phyloP scores from a whole-genome alignment of 2,888 invertebrate genomes.

The Phymatocera aterrima region DNA sequence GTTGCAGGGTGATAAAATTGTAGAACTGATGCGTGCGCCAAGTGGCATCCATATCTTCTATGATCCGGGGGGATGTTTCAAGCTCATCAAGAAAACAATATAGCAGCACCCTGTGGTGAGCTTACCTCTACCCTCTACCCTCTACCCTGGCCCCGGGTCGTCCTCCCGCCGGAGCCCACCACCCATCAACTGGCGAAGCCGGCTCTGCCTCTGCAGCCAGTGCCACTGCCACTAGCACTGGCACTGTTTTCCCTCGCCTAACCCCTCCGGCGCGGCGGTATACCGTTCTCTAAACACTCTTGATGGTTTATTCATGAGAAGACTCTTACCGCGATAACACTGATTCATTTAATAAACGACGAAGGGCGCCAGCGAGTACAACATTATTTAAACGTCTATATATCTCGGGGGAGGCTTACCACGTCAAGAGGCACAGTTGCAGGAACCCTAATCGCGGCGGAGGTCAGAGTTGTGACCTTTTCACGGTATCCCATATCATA shows the following conservation, averaged over 20 bases:
- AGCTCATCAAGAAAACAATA: constrained; percentile 74
- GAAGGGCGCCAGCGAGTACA: constrained; percentile 56
- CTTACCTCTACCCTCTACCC: constrained; percentile 63
- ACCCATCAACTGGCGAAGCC: constrained; percentile 48
- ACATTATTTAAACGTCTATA: constrained; percentile 72
- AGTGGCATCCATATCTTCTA: constrained; percentile 35
- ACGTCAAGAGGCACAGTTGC: constrained; percentile 60
- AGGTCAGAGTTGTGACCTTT: constrained; percentile 24
- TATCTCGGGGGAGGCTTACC: constrained; percentile 67
- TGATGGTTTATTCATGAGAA: constrained; percentile 73
- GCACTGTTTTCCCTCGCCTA: constrained; percentile 4
- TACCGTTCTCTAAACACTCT: constrained; percentile 67
- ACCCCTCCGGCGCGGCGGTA: constrained; percentile 54
- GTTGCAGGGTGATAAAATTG: background rate
- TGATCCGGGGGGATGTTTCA: constrained; percentile 62
- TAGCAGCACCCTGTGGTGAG: constrained; percentile 71
- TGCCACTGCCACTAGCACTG: no score
- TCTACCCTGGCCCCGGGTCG: constrained; percentile 54
- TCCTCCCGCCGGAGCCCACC: constrained; percentile 28
- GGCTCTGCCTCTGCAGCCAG: constrained; percentile 24
- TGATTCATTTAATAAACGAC: constrained; percentile 74
- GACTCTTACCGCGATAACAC: constrained; percentile 72
- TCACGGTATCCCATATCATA: background rate
- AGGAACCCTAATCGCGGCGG: background rate
- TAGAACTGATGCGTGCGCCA: constrained; percentile 7